Conservation (phyloP, 1,140 invertebrate species). For the Melanaphis sacchari region DNA sequence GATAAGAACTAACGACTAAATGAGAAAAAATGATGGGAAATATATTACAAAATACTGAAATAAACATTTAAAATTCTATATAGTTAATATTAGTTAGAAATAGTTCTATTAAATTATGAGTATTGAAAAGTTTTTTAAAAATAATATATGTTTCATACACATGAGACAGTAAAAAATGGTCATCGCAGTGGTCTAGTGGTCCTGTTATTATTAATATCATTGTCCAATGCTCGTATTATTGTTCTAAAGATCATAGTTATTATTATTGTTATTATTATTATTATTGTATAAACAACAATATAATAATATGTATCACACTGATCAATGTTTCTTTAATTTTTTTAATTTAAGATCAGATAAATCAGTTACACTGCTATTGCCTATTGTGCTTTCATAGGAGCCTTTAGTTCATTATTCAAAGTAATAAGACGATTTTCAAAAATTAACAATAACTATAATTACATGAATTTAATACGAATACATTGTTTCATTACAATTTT, state of each 20-base stretch:
- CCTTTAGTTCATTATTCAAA: not conserved
- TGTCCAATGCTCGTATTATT: not conserved
- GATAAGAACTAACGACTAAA: not conserved
- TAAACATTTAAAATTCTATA: not conserved
- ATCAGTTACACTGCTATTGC: too few species aligned
- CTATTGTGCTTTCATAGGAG: not conserved
- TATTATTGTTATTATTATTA: not conserved
- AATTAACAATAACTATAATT: not conserved
- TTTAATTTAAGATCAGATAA: too few species aligned
- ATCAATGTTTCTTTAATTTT: too few species aligned
- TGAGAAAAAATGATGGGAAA: not conserved
- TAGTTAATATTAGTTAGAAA: not conserved
- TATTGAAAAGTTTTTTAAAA: not conserved
- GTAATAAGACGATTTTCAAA: not conserved
- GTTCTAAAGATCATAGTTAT: not conserved
- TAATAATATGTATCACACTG: too few species aligned
- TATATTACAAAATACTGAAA: not conserved
- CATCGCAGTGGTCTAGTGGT: not conserved
- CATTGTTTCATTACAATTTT: not conserved
- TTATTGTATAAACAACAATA: too few species aligned
- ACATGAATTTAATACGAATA: not conserved
- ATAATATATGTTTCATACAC: not conserved
- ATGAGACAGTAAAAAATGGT: not conserved
- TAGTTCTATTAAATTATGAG: not conserved
- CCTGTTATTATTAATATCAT: not conserved